phyloP scores from a whole-genome alignment of 2,888 invertebrate genomes.

The Microplitis manilae region DNA sequence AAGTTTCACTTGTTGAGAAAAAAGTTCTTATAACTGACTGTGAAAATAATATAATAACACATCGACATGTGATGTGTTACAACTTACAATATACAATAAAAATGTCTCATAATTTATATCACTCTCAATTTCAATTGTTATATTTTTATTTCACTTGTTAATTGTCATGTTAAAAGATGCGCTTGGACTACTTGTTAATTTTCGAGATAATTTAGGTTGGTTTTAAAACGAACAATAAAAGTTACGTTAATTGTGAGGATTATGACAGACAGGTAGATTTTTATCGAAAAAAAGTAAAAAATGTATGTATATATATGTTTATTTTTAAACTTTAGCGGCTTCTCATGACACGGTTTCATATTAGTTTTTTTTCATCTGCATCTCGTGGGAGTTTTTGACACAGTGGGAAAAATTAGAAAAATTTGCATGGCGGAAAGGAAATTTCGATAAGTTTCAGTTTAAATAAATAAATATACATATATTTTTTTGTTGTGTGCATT shows the following conservation, averaged over 20 bases:
- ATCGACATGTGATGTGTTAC: constrained; percentile 18
- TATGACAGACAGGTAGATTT: constrained; percentile 24
- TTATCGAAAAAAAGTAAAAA: constrained; percentile 23
- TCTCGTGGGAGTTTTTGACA: background rate
- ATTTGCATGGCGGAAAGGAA: background rate
- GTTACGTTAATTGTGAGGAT: constrained; percentile 14
- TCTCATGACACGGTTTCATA: constrained; percentile 17
- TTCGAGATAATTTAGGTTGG: constrained; percentile 14
- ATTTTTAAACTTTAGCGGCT: background rate
- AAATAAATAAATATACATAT: background rate
- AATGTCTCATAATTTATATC: constrained; percentile 11
- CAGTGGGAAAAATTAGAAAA: background rate
- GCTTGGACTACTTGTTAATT: constrained; percentile 16
- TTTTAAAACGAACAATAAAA: constrained; percentile 20
- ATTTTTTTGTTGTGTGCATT: background rate
- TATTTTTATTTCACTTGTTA: background rate
- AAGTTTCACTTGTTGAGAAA: constrained; percentile 42
- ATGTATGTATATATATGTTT: background rate
- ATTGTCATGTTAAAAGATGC: constrained; percentile 17
- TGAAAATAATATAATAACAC: constrained; percentile 36
- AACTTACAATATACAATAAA: background rate
- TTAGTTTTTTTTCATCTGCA: background rate
- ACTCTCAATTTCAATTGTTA: background rate
- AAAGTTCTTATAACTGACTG: constrained; percentile 23
- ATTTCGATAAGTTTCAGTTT: too few species aligned